phyloP scores from a whole-genome alignment of 2,113 vertebrate species.

The Brevimyrus niger region DNA sequence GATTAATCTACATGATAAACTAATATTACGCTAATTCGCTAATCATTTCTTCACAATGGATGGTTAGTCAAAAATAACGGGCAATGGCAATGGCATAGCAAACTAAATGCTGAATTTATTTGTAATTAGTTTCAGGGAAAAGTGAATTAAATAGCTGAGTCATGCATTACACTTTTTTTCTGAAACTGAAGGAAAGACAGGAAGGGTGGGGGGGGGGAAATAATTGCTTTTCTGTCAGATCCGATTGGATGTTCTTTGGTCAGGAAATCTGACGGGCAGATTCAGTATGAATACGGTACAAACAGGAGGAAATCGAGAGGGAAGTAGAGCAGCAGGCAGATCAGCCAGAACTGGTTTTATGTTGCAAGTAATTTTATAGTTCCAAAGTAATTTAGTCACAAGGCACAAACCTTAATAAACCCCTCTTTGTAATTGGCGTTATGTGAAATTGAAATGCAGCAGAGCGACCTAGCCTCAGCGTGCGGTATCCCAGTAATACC shows the following conservation, averaged over 20 bases:
- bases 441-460: slow-evolving; percentile 18
- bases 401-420: slow-evolving; percentile 18
- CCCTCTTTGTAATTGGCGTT: slow-evolving; percentile 3
- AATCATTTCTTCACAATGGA: background rate
- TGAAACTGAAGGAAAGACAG: background rate
- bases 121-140: background rate
- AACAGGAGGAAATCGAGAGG: slow-evolving; percentile 27
- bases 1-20: background rate
- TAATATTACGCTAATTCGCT: background rate
- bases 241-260: slow-evolving; percentile 8
- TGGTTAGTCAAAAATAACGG: background rate
- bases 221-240: slow-evolving; percentile 15
- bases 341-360: slow-evolving; percentile 7
- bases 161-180: background rate
- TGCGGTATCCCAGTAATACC: background rate
- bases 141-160: background rate
- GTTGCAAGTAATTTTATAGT: slow-evolving; percentile 13
- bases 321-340: background rate
- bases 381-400: slow-evolving; percentile 16
- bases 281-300: slow-evolving; percentile 11
- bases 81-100: background rate
- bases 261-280: slow-evolving; percentile 1
- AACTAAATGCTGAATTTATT: background rate
- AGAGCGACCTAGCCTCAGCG: slow-evolving; percentile 4
- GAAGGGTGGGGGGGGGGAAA: background rate